Percentiles rank a stretch among this genome's conserved stretches.
Evolutionary conservation across 1,140 invertebrate genomes (phyloP).

Genomic region (Globodera rostochiensis): DNA sequence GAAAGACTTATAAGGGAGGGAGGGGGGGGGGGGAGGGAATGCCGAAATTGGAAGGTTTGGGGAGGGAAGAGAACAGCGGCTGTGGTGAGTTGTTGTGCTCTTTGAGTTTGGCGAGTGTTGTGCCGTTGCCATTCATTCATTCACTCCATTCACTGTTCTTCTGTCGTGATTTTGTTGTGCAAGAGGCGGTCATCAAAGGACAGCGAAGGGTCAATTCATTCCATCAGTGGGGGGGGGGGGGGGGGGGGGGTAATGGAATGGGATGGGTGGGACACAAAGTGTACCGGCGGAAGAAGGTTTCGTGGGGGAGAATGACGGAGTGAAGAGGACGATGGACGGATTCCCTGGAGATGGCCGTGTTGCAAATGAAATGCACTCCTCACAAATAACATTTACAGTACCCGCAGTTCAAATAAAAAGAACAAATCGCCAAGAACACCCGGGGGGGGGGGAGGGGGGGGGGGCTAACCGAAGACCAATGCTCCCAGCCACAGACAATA

Average conservation of each 20-base stretch:
- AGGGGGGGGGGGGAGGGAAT: neutral
- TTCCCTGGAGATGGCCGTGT: neutral
- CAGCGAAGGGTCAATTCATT: neutral
- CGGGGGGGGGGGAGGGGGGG: too few species aligned
- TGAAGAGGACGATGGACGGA: neutral
- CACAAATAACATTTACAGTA: too few species aligned
- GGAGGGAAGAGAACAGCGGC: neutral
- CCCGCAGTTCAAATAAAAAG: too few species aligned
- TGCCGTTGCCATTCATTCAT: neutral
- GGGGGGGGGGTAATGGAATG: neutral
- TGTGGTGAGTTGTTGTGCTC: neutral
- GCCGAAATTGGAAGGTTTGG: neutral
- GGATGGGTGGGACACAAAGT: neutral
- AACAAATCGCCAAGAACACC: too few species aligned
- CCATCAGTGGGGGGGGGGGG: too few species aligned
- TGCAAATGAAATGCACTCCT: too few species aligned
- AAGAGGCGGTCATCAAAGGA: neutral
- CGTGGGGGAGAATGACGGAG: neutral
- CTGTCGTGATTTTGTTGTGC: neutral
- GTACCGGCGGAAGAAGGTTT: neutral
- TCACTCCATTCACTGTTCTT: neutral
- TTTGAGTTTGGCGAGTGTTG: neutral
- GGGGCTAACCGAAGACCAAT: neutral
- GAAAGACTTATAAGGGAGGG: neutral
- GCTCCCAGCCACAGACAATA: neutral